Conservation (phyloP, 2,797 vertebrate species). For the Catostomus latipinnis region DNA sequence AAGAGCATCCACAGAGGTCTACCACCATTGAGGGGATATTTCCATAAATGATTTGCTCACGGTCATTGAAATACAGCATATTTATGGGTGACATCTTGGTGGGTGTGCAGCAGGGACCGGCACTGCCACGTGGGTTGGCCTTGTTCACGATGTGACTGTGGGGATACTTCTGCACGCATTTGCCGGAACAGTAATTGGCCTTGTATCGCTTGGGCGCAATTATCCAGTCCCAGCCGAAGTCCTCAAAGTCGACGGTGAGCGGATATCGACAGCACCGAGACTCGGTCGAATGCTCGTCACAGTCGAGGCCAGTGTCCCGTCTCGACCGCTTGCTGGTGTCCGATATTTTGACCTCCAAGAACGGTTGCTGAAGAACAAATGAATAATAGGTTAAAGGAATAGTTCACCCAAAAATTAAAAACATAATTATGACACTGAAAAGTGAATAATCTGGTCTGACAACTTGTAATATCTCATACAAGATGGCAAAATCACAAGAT, state of each 20-base stretch:
- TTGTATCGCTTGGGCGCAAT: constrained; percentile 90
- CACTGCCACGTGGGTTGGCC: constrained; percentile 90
- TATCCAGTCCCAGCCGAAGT: constrained; percentile 90
- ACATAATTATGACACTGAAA: no score
- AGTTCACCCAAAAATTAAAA: not conserved
- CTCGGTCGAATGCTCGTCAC: constrained; percentile 84
- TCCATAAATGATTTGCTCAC: constrained; percentile 96
- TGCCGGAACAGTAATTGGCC: constrained; percentile 96
- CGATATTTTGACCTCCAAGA: constrained; percentile 87
- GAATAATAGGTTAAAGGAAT: not conserved
- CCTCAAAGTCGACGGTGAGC: constrained; percentile 88
- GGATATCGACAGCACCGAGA: constrained; percentile 87
- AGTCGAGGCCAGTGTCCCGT: constrained; percentile 85
- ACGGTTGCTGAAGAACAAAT: constrained; percentile 78
- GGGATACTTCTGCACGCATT: constrained; percentile 96
- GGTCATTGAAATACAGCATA: constrained; percentile 96
- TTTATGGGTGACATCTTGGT: constrained; percentile 98
- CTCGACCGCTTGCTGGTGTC: constrained; percentile 82
- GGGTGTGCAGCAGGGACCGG: constrained; percentile 94
- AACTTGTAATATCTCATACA: no score
- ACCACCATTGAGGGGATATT: constrained; percentile 98
- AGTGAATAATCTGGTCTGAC: no score
- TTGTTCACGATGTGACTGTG: constrained; percentile 96
- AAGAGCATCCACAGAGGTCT: constrained; percentile 96
- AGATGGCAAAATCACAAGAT: no score